These are phyloP conservation scores for Samia ricini DNA, from an alignment of 1,140 invertebrate genomes.

Conservation along the genomic window DNA sequence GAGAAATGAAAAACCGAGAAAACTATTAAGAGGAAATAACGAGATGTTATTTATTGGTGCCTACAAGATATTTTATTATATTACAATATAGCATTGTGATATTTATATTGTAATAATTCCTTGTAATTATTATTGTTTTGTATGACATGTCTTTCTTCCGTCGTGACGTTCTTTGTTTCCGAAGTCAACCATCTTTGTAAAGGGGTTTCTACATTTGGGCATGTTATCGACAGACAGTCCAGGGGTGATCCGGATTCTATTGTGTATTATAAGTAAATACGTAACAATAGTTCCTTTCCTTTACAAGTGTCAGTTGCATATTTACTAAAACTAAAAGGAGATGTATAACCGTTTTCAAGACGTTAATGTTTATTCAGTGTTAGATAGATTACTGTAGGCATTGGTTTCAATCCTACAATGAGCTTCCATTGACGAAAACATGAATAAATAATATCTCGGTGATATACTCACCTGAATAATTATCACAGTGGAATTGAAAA, in stretches of 20 bases:
- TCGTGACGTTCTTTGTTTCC: not conserved
- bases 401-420: too few species aligned
- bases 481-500: too few species aligned
- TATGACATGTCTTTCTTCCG: not conserved
- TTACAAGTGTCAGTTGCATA: not conserved
- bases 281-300: not conserved
- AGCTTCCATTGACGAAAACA: too few species aligned
- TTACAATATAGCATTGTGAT: not conserved
- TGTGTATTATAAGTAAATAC: not conserved
- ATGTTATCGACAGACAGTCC: not conserved
- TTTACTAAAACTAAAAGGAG: not conserved
- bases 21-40: not conserved
- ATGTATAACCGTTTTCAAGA: not conserved
- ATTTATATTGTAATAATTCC: not conserved
- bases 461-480: too few species aligned
- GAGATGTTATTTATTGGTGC: not conserved
- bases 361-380: too few species aligned
- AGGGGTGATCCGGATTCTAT: not conserved
- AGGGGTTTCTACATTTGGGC: not conserved
- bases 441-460: too few species aligned
- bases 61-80: not conserved
- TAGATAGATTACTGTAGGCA: too few species aligned
- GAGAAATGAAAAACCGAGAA: conserved; percentile 5
- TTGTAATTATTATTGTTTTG: not conserved
- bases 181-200: not conserved